Base-by-base conservation (phyloP, 2,113 vertebrate species). In the Tursiops truncatus region DNA sequence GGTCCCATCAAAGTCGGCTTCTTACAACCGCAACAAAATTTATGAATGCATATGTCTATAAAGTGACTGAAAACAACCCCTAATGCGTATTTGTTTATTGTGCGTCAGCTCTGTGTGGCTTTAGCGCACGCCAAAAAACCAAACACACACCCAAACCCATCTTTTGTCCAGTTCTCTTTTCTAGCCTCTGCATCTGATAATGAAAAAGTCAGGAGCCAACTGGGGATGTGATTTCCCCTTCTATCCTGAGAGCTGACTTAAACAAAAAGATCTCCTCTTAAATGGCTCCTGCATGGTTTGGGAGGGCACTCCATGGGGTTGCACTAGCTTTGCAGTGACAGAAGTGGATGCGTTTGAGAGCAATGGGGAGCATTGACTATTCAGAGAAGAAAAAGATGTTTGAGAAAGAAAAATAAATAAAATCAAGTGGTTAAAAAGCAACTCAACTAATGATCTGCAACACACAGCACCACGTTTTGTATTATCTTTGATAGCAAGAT, bases 31-130 rank as follows among this genome's bases (percentile, higher is more conserved):
- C 95, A 98, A 98, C 97, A 97, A 98, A 98, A 98, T 98, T 98
- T 98, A 98, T 98, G 98, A 98, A 98, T 95, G 97, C n/a, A n/a
- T 90, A 91, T 96, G 97, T 98, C 97, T 98, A 97, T 97, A 98
- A 98, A 98, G 97, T 97, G 98, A 97, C 97, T 97, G 95, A 98
- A 98, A 98, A 95, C 67, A 98, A 97, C 84, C 86, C 95, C 92
- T 97, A 98, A 98, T 97, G 94, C 93, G 91, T 93, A 65, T 94
- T 98, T 98, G 94, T 79, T 94, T 97, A 92, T 67, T 95, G 89
- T 97, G 83, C 89, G 95, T 86, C 97, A 97, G 73, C 77, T 97
- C 74, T 89, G 84, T 97, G 71, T 77, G 96, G 95, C 85, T 93
- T 97, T n/a, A 89, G 50, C 67, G 89, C 87, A 93, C 90, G 92